Evolutionary conservation across 2,113 vertebrate species (phyloP).

Genomic region (Dendrocopos noguchii): DNA sequence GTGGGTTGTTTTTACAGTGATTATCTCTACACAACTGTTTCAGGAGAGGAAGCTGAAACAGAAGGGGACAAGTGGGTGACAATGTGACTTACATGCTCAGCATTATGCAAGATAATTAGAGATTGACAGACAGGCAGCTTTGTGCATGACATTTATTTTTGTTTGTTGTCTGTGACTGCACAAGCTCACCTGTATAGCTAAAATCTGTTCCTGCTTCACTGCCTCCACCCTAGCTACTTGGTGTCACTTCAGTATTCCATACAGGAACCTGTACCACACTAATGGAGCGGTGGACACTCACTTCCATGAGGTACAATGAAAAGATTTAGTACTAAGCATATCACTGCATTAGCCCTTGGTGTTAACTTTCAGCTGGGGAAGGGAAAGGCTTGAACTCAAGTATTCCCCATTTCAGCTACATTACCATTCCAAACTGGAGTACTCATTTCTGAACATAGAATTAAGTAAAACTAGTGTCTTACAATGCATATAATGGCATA

Average conservation of each 20-base stretch:
- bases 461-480: neutral
- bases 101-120: neutral
- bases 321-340: neutral
- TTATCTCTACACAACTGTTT: fast-evolving
- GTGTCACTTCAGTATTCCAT: fast-evolving
- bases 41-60: slow-evolving; percentile 10
- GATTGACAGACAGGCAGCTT: neutral
- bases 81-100: fast-evolving
- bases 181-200: neutral
- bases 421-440: neutral
- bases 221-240: neutral
- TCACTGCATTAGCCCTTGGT: neutral
- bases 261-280: neutral
- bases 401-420: neutral
- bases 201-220: neutral
- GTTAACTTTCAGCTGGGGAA: neutral
- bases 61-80: neutral
- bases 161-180: neutral
- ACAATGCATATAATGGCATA: neutral
- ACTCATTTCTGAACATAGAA: neutral
- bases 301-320: neutral
- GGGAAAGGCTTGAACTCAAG: neutral
- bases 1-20: neutral
- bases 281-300: neutral
- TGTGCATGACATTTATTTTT: neutral